These are phyloP conservation scores for Morinoia aosen DNA, from an alignment of 2,888 invertebrate species.

Conservation along the genomic window DNA sequence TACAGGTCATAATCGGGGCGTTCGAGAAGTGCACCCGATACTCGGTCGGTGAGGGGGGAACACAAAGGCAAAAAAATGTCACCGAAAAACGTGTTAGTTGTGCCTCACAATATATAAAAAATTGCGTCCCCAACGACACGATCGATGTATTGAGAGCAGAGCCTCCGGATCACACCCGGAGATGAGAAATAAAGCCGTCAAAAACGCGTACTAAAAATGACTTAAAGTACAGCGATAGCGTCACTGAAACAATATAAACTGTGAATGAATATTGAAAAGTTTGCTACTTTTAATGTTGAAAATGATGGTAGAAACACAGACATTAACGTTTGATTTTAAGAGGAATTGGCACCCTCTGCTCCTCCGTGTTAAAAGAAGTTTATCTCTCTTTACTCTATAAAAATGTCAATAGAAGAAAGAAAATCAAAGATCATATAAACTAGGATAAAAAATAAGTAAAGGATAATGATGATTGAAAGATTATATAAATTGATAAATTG, in stretches of 20 bases:
- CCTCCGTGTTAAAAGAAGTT: too few species aligned
- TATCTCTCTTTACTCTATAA: too few species aligned
- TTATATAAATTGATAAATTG: too few species aligned
- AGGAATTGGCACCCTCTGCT: too few species aligned
- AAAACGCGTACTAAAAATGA: neutral
- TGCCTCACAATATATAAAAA: neutral
- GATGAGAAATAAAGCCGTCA: constrained; percentile 37
- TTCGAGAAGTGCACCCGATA: constrained; percentile 7
- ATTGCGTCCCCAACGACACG: neutral
- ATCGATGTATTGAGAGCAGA: constrained; percentile 24
- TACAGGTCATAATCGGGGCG: neutral
- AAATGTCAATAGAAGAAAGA: too few species aligned
- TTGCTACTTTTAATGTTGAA: neutral
- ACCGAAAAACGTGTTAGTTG: neutral
- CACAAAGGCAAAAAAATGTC: neutral
- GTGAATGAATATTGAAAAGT: neutral
- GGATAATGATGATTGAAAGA: too few species aligned
- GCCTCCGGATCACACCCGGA: neutral
- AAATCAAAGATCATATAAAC: too few species aligned
- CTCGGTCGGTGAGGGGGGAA: neutral
- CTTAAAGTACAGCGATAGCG: neutral
- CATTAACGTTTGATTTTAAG: too few species aligned
- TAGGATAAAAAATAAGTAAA: too few species aligned
- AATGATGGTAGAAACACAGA: neutral
- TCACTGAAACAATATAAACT: neutral